A percentile compares a stretch with the other conserved stretches of the same genome.
Conservation (phyloP, 2,888 invertebrate genomes). For the Oeneis ivallda region DNA sequence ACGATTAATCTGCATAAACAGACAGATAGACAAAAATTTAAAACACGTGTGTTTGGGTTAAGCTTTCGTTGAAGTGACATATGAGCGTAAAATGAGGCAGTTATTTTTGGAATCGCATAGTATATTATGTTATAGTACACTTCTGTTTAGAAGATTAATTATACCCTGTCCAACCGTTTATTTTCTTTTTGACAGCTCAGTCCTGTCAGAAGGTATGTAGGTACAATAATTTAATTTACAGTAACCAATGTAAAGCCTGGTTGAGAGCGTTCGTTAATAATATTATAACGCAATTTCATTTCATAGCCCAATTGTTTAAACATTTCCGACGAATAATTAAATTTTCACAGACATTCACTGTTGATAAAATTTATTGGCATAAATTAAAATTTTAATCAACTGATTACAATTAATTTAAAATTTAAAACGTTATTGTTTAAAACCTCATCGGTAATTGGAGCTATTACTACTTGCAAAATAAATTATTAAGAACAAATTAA, state of each 20-base stretch:
- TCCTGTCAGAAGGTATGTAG: background rate
- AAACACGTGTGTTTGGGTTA: too few species aligned
- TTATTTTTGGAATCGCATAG: too few species aligned
- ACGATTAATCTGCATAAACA: too few species aligned
- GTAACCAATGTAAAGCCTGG: background rate
- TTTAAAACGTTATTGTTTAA: conserved; percentile 24
- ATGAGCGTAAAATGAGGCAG: too few species aligned
- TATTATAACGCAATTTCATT: conserved; percentile 1
- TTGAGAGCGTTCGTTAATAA: background rate
- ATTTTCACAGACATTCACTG: conserved; percentile 1
- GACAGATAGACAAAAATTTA: too few species aligned
- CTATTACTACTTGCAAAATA: conserved; percentile 20
- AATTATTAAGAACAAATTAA: conserved; percentile 18
- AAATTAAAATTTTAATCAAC: conserved; percentile 27
- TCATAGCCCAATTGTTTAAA: conserved; percentile 9
- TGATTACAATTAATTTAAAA: conserved; percentile 27
- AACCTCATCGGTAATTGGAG: conserved; percentile 4
- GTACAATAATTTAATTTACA: background rate
- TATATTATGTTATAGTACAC: too few species aligned
- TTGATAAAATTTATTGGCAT: conserved; percentile 21
- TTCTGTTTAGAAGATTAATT: too few species aligned
- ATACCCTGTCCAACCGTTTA: too few species aligned
- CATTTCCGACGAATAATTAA: conserved; percentile 12
- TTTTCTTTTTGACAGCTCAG: too few species aligned
- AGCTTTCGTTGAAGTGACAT: too few species aligned